Conservation (phyloP, 2,113 vertebrate genomes). For the Daphoenositta chrysoptera region DNA sequence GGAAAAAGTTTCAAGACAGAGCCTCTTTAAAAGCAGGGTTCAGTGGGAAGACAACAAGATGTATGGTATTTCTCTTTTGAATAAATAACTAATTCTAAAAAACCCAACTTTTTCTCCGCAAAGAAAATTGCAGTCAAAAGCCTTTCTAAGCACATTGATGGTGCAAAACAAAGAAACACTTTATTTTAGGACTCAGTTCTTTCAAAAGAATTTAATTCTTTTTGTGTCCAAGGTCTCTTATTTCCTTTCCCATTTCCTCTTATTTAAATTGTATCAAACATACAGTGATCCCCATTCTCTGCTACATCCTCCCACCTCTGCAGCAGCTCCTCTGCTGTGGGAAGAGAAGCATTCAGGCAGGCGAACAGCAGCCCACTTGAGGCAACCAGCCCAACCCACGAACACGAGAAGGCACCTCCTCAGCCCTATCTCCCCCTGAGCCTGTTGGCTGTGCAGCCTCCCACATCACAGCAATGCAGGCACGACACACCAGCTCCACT, state of each 20-base stretch:
- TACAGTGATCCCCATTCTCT: not conserved
- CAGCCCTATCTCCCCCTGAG: not conserved
- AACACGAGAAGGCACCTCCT: not conserved
- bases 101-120: fast-evolving
- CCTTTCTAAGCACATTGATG: not conserved
- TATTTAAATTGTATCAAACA: not conserved
- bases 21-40: not conserved
- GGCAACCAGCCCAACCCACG: not conserved
- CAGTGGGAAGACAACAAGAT: not conserved
- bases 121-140: not conserved
- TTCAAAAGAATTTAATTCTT: not conserved
- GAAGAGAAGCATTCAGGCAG: not conserved
- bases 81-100: not conserved
- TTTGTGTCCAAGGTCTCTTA: not conserved
- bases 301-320: not conserved
- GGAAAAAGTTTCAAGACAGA: not conserved
- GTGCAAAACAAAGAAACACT: not conserved
- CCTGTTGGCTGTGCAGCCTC: not conserved
- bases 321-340: not conserved
- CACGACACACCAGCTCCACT: fast-evolving
- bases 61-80: not conserved
- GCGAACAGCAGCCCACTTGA: not conserved
- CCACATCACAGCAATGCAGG: fast-evolving
- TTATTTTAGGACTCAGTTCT: not conserved
- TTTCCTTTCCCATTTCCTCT: not conserved